A percentile compares a stretch with the other conserved stretches of the same genome.
phyloP scores from a whole-genome alignment of 2,113 vertebrate genomes.

The Silurus meridionalis region DNA sequence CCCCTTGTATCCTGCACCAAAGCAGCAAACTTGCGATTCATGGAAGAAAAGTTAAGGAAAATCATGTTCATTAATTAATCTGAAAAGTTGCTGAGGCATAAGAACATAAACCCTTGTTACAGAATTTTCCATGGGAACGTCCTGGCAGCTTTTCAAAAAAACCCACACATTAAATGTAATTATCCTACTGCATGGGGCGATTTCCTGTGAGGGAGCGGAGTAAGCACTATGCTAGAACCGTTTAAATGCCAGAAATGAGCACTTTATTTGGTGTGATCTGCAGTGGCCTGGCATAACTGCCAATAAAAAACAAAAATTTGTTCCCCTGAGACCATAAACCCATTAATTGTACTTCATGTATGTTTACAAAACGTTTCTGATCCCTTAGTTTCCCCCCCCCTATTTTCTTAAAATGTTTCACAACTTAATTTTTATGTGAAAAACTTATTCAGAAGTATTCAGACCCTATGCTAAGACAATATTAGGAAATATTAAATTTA shows the following conservation, averaged over 20 bases:
- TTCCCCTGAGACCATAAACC: background rate
- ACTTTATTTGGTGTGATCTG: slow-evolving; percentile 13
- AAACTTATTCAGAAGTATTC: too few relatives aligned
- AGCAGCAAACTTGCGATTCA: slow-evolving; percentile 7
- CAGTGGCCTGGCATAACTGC: background rate
- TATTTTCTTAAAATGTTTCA: too few relatives aligned
- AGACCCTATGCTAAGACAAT: too few relatives aligned
- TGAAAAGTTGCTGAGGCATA: slow-evolving; percentile 30
- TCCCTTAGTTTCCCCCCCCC: too few relatives aligned
- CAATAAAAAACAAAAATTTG: background rate
- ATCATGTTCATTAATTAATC: slow-evolving; percentile 35
- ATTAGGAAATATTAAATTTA: too few relatives aligned
- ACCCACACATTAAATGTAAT: slow-evolving; percentile 41
- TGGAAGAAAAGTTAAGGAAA: slow-evolving; percentile 14
- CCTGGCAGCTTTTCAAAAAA: slow-evolving; percentile 38
- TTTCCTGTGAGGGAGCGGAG: background rate
- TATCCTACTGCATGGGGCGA: slow-evolving; percentile 14
- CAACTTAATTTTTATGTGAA: too few relatives aligned
- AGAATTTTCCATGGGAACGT: slow-evolving; percentile 19
- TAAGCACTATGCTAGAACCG: background rate
- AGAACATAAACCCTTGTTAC: slow-evolving; percentile 17
- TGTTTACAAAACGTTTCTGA: too few relatives aligned
- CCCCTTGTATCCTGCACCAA: background rate
- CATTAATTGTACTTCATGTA: too few relatives aligned
- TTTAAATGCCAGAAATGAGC: slow-evolving; percentile 12